Base-by-base conservation (phyloP, 1,140 invertebrate species). In the Mya arenaria region DNA sequence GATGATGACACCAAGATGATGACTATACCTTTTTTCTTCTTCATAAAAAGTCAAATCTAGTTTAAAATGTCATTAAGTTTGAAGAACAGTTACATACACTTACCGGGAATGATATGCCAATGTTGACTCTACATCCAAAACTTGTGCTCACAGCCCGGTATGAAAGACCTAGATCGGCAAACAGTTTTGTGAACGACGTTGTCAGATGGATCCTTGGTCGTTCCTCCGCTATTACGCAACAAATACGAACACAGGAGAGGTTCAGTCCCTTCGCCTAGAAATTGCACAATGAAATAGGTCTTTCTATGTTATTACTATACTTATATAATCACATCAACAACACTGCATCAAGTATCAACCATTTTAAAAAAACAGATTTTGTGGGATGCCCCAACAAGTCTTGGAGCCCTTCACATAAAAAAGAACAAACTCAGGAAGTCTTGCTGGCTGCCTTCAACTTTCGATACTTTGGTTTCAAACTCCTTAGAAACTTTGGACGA, bases 91-190 rank as follows among this genome's bases (percentile, higher is more conserved):
- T 23, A 52, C 48, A 23, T 52, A 55, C 13, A 66, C 77, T 85
- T 91, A 96, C 96, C 94, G 99, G 98, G 85, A 99, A 94, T 94
- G 98, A 99, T 91, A 99, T 98, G n/a, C 97, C 98, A 41, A 99
- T 96, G 94, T 99, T 99, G 0, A 99, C 98, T 73, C 99, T 95
- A 91, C 98, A 99, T n/a, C 99, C 99, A 92, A 99, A 99, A 13
- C 97, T 98, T 0, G 99, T 99, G 1, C 98, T 99, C 0, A 99
- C 98, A 25, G 98, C 98, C 82, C 98, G 94, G 0, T 98, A 97
- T 88, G 97, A 97, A 0, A 99, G 93, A 0, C 98, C 98, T 58
- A 99, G 94, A 37, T 97, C 97, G 13, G 97, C 98, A 93, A 99
- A 99, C 0, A 99, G 93, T 94, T 99, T 99, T 17, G 98, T 98